Evolutionary conservation across 2,888 invertebrate genomes (phyloP).

Genomic region (Mesochorus sp.): DNA sequence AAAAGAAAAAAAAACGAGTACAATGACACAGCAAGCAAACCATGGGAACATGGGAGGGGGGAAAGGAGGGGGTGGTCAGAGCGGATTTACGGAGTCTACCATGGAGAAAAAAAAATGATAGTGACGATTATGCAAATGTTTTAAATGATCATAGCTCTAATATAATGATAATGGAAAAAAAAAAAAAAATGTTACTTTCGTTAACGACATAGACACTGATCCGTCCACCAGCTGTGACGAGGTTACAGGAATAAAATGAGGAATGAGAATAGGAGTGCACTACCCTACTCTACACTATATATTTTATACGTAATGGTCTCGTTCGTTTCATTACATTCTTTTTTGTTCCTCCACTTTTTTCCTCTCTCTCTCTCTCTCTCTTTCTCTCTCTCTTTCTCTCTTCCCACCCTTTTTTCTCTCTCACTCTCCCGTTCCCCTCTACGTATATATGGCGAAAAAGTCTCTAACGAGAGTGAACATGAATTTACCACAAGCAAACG

Average conservation of each 20-base stretch:
- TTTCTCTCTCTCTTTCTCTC: slow-evolving; percentile 23
- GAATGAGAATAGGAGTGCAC: slow-evolving; percentile 74
- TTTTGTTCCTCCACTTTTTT: slow-evolving; percentile 3
- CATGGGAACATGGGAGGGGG: no score
- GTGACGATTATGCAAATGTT: no score
- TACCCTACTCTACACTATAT: slow-evolving; percentile 72
- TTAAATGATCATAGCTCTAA: no score
- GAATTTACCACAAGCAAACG: background rate
- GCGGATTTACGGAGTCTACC: background rate
- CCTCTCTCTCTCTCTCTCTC: background rate
- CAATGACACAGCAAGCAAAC: no score
- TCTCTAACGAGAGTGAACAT: background rate
- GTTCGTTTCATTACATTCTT: slow-evolving; percentile 13
- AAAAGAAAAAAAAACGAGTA: no score
- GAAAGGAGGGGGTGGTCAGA: no score
- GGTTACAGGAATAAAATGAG: slow-evolving; percentile 67
- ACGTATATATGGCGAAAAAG: background rate
- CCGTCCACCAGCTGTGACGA: slow-evolving; percentile 65
- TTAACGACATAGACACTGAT: slow-evolving; percentile 62
- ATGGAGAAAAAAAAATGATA: slow-evolving; percentile 1
- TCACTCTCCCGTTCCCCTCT: background rate
- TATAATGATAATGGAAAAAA: background rate
- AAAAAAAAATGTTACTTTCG: slow-evolving; percentile 10
- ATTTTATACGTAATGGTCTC: slow-evolving; percentile 57
- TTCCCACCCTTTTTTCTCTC: background rate